These are phyloP conservation scores for Apogon hyalosoma DNA, from an alignment of 2,797 vertebrate species.

Conservation along the genomic window DNA sequence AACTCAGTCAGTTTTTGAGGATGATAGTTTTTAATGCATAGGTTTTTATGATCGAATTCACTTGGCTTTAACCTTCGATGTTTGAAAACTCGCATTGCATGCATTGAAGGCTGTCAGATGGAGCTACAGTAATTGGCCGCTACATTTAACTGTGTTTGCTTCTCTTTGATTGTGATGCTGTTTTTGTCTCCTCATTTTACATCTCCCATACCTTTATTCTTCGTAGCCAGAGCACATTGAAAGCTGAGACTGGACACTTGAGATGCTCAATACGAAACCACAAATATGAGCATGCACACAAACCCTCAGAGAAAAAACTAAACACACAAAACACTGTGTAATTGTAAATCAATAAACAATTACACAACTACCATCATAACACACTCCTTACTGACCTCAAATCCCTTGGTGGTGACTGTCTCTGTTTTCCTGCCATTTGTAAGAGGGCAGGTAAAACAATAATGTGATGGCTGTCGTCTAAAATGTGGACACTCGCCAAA, in stretches of 20 bases:
- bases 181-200: not conserved
- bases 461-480: slow-evolving; percentile 19
- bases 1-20: too few species aligned
- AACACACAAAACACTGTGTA: slow-evolving; percentile 60
- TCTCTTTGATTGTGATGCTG: not conserved
- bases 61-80: not conserved
- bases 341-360: slow-evolving; percentile 82
- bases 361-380: slow-evolving; percentile 68
- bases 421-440: slow-evolving; percentile 59
- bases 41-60: not conserved
- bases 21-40: not conserved
- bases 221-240: slow-evolving; percentile 11
- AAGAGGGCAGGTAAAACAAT: slow-evolving; percentile 42
- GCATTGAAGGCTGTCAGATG: not conserved
- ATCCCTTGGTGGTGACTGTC: slow-evolving; percentile 56
- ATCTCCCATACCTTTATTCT: slow-evolving; percentile 19
- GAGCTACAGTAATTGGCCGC: not conserved
- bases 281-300: slow-evolving; percentile 30
- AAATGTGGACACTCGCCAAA: slow-evolving; percentile 31
- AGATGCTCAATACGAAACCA: slow-evolving; percentile 29
- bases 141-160: not conserved
- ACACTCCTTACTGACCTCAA: slow-evolving; percentile 68
- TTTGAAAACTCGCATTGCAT: not conserved
- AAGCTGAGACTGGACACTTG: slow-evolving; percentile 34
- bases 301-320: slow-evolving; percentile 33